Percentiles rank a stretch among this genome's conserved stretches.
Evolutionary conservation across 2,888 invertebrate genomes (phyloP).

Genomic region (Salpingus planirostris): DNA sequence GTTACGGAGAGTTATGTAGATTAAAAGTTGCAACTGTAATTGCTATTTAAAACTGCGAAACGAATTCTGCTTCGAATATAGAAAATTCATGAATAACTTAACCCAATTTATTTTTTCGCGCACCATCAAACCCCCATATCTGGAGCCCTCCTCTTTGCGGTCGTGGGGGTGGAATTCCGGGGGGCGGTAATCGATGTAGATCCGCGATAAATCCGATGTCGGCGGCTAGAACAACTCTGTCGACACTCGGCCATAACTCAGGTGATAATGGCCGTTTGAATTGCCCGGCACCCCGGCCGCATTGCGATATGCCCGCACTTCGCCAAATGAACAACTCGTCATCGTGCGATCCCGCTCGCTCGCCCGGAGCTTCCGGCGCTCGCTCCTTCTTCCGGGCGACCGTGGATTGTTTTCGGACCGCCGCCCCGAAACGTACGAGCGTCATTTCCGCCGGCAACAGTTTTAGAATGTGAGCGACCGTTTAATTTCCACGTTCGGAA

Average conservation of each 20-base stretch:
- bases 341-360: slow-evolving; percentile 30
- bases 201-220: slow-evolving; percentile 36
- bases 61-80: slow-evolving; percentile 26
- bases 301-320: slow-evolving; percentile 41
- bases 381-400: slow-evolving; percentile 28
- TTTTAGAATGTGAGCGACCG: slow-evolving; percentile 29
- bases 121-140: background rate
- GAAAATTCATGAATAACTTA: slow-evolving; percentile 29
- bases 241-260: slow-evolving; percentile 41
- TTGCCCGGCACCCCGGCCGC: slow-evolving; percentile 37
- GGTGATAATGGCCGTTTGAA: slow-evolving; percentile 42
- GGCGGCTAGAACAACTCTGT: slow-evolving; percentile 40
- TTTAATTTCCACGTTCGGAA: slow-evolving; percentile 21
- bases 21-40: slow-evolving; percentile 38
- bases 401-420: slow-evolving; percentile 38
- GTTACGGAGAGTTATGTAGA: slow-evolving; percentile 35
- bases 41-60: slow-evolving; percentile 35
- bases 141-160: background rate
- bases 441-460: slow-evolving; percentile 30
- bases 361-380: slow-evolving; percentile 19
- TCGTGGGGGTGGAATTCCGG: background rate
- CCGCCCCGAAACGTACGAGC: slow-evolving; percentile 33
- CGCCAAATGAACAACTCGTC: slow-evolving; percentile 41
- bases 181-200: slow-evolving; percentile 33
- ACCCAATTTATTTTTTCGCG: slow-evolving; percentile 7